These are phyloP conservation scores for Dinomys branickii DNA, from an alignment of 2,113 vertebrate species.

Conservation along the genomic window DNA sequence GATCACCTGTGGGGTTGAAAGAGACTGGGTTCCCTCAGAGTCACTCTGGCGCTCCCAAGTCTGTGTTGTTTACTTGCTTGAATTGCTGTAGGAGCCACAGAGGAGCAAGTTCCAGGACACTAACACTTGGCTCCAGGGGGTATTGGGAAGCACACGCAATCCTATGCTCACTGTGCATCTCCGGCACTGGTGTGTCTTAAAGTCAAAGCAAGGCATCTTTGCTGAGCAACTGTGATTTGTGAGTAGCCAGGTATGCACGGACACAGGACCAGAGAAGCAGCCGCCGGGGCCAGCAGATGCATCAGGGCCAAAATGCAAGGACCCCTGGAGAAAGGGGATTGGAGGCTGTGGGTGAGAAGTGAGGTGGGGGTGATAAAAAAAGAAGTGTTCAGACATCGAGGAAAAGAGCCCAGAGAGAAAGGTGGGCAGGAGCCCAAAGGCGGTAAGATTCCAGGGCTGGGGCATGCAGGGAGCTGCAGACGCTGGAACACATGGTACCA, in stretches of 20 bases:
- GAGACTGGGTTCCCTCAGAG: neutral
- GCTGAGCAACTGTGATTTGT: neutral
- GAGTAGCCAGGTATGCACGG: neutral
- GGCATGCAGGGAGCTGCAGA: too few species aligned
- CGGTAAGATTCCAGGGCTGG: fast-evolving
- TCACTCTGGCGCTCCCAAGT: neutral
- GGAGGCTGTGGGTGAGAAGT: neutral
- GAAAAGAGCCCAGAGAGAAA: neutral
- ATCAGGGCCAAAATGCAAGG: neutral
- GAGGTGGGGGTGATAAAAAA: neutral
- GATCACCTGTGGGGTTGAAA: neutral
- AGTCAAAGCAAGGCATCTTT: neutral
- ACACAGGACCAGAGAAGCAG: neutral
- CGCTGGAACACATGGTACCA: fast-evolving
- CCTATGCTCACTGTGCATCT: neutral
- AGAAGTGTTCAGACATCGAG: neutral
- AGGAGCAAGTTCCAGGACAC: neutral
- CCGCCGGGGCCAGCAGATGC: neutral
- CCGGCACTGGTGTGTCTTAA: neutral
- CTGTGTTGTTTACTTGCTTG: neutral
- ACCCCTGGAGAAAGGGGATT: neutral
- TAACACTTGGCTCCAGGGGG: neutral
- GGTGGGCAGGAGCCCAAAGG: neutral
- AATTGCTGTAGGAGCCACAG: neutral
- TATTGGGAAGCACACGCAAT: neutral